Base-by-base conservation (phyloP, 2,888 invertebrate genomes). In the Serripes groenlandicus region DNA sequence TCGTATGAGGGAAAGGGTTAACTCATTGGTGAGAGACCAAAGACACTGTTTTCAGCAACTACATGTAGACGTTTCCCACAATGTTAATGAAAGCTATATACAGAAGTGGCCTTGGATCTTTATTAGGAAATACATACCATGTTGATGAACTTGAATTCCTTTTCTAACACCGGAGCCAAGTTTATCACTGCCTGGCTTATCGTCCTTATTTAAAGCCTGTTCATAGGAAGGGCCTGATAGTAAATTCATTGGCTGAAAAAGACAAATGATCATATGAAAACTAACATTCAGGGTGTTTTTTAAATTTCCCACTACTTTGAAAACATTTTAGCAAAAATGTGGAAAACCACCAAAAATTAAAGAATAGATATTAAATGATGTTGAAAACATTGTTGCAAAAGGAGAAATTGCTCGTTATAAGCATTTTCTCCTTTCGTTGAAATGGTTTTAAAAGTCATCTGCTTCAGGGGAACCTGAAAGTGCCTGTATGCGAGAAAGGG, bases 61-160 rank as follows among this genome's bases (percentile, higher is more conserved):
- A n/a, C n/a, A n/a, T n/a, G n/a, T n/a, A n/a, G n/a, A n/a, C n/a
- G n/a, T n/a, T n/a, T n/a, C n/a, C n/a, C n/a, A n/a, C n/a, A n/a
- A n/a, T n/a, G n/a, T n/a, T n/a, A n/a, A n/a, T n/a, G n/a, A n/a
- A n/a, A n/a, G n/a, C n/a, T n/a, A n/a, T n/a, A n/a, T n/a, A n/a
- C n/a, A n/a, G n/a, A n/a, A n/a, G n/a, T n/a, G n/a, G n/a, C n/a
- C n/a, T n/a, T n/a, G n/a, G n/a, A n/a, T n/a, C n/a, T n/a, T n/a
- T n/a, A n/a, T n/a, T n/a, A n/a, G n/a, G n/a, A n/a, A n/a, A n/a
- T n/a, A n/a, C 93, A 92, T 94, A 97, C 99, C 99, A 96, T 99
- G 99, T 68, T 98, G 97, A 94, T 97, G 97, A 90, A 98, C 99
- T 95, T 98, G 98, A 94, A 99, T 98, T 92, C 99, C 99, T 95